These are phyloP conservation scores for Clivina fossor DNA, from an alignment of 2,888 invertebrate species.

Conservation along the genomic window DNA sequence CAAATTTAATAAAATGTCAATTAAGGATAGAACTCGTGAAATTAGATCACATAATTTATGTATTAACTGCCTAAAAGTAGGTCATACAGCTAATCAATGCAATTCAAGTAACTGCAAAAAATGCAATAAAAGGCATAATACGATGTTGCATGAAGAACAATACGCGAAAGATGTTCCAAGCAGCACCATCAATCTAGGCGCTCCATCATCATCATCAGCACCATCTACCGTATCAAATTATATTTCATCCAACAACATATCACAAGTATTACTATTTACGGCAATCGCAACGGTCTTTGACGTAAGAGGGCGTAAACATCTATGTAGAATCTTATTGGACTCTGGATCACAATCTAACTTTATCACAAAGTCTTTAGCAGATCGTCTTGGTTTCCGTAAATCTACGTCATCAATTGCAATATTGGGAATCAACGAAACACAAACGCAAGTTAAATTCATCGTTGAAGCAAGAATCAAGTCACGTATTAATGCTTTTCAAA, in stretches of 20 bases:
- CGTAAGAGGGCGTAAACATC: slow-evolving; percentile 4
- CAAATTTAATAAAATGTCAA: too few species aligned
- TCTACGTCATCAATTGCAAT: slow-evolving; percentile 11
- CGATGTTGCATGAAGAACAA: slow-evolving; percentile 31
- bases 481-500: slow-evolving; percentile 9
- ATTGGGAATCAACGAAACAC: slow-evolving; percentile 9
- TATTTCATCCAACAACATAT: too few species aligned
- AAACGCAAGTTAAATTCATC: not conserved
- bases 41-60: not conserved
- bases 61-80: not conserved
- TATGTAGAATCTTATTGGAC: slow-evolving; percentile 20
- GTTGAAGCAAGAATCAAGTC: slow-evolving; percentile 26
- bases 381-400: slow-evolving; percentile 1
- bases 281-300: slow-evolving; percentile 10
- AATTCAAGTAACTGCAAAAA: too few species aligned
- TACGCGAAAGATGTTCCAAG: too few species aligned
- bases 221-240: too few species aligned
- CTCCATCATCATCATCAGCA: too few species aligned
- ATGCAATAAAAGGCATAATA: slow-evolving; percentile 33
- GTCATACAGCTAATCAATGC: not conserved
- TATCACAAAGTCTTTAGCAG: slow-evolving; percentile 14
- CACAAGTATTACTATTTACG: slow-evolving; percentile 18
- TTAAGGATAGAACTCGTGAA: not conserved
- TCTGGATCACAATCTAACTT: slow-evolving; percentile 26
- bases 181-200: too few species aligned